Evolutionary conservation across 2,113 vertebrate genomes (phyloP).

Genomic region (Catharus minimus): DNA sequence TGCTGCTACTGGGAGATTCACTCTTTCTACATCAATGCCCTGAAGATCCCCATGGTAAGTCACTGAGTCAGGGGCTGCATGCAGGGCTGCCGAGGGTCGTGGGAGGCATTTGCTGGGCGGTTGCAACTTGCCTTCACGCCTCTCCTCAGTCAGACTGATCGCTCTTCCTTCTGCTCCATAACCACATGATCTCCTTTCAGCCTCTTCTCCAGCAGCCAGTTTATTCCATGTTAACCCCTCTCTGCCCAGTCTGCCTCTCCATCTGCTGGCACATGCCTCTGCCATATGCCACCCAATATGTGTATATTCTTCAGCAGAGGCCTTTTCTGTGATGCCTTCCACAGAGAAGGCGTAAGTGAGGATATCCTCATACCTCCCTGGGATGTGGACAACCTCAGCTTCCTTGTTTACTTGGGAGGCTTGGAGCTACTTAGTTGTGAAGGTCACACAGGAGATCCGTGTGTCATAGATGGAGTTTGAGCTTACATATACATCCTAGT

Average conservation of each 20-base stretch:
- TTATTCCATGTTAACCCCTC: background rate
- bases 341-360: background rate
- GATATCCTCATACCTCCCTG: background rate
- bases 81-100: fast-evolving
- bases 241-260: background rate
- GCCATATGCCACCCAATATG: background rate
- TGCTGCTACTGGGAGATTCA: conserved; percentile 99
- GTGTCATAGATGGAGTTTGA: background rate
- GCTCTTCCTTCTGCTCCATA: background rate
- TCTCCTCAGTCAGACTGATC: fast-evolving
- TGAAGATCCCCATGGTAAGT: conserved; percentile 93
- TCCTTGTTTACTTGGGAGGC: background rate
- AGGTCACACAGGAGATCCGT: background rate
- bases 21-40: conserved; percentile 92
- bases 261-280: background rate
- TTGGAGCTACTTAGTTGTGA: background rate
- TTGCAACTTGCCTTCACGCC: background rate
- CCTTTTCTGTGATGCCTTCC: background rate
- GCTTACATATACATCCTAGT: background rate
- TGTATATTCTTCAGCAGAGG: background rate
- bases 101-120: background rate
- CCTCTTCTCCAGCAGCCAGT: background rate
- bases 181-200: background rate
- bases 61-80: fast-evolving
- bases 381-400: background rate